Evolutionary conservation across 1,140 invertebrate genomes (phyloP), one percentile per base, ranked within the genome.

Genomic region (Conus betulinus): DNA sequence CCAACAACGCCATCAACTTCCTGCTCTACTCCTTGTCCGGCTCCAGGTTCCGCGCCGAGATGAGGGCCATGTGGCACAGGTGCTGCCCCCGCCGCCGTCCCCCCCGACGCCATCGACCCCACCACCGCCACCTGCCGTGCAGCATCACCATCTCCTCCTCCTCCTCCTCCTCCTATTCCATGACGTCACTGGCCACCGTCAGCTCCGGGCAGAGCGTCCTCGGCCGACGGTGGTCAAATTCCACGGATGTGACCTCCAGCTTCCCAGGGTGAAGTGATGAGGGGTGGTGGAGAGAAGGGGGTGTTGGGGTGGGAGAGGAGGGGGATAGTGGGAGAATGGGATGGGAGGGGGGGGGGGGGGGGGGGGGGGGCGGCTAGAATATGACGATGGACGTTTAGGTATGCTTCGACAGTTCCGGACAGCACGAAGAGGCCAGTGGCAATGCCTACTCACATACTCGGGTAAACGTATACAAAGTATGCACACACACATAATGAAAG

Each of bases 1-100:
- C 90, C 25, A 93, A 92, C 85, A 93, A 93, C 87, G 90, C 90
- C 67, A 87, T 90, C 23, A 94, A 94, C 85, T 94, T 94, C 83
- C 86, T 93, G 83, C 76, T 94, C 20, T 94, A 94, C 86, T 93
- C 91, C 71, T 53, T 93, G 23, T 89, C 89, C 7, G 93, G 93
- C 23, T 89, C 90, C 60, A 90, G 90, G 53, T 94, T 94, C 81
- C 82, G 93, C 11, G 86, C 88, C 39, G 88, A 90, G 88, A 79
- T 92, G 27, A 87, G 87, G 51, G 51, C 71, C 6, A 87, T 89
- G 88, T 86, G 81, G 81, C 52, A 17, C 76, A 78, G 11, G 8
- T 51, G 25, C 25, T 51, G 76, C 39, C 11, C 76, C 11, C 7
- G 11, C 76, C 27, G 13, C 25, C 13, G 25, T 8, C 39, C 39